Evolutionary conservation across 2,113 vertebrate genomes (phyloP).

Genomic region (Periophthalmus modestus): DNA sequence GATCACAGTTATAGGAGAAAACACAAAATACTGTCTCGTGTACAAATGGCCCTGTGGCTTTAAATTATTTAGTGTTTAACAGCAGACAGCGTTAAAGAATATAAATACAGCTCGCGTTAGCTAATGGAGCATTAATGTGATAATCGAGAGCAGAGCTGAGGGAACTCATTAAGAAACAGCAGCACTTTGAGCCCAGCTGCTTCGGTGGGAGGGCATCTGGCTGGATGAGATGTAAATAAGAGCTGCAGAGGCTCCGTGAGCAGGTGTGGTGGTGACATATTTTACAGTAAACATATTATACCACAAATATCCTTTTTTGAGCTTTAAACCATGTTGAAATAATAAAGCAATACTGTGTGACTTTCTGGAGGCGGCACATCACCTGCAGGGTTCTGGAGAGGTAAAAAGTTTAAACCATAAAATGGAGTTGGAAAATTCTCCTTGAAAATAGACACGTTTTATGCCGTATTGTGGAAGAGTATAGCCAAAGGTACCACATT

Average conservation of each 20-base stretch:
- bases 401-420: too few relatives aligned
- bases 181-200: slow-evolving; percentile 18
- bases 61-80: slow-evolving; percentile 61
- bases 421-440: too few relatives aligned
- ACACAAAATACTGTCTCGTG: slow-evolving; percentile 29
- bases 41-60: slow-evolving; percentile 27
- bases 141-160: slow-evolving; percentile 44
- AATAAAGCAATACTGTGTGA: too few relatives aligned
- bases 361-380: too few relatives aligned
- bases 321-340: too few relatives aligned
- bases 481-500: too few relatives aligned
- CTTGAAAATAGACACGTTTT: too few relatives aligned
- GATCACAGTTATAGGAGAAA: slow-evolving; percentile 18
- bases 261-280: not conserved
- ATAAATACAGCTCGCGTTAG: slow-evolving; percentile 24
- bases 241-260: slow-evolving; percentile 6
- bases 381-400: too few relatives aligned
- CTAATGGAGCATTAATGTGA: slow-evolving; percentile 44
- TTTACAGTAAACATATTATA: too few relatives aligned
- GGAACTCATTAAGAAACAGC: slow-evolving; percentile 11
- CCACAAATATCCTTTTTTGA: too few relatives aligned
- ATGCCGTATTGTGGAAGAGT: too few relatives aligned
- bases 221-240: slow-evolving; percentile 27
- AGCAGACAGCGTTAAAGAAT: slow-evolving; percentile 34
- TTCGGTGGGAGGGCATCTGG: slow-evolving; percentile 17